These are phyloP conservation scores for Corapipo altera DNA, from an alignment of 2,113 vertebrate genomes.

Conservation along the genomic window DNA sequence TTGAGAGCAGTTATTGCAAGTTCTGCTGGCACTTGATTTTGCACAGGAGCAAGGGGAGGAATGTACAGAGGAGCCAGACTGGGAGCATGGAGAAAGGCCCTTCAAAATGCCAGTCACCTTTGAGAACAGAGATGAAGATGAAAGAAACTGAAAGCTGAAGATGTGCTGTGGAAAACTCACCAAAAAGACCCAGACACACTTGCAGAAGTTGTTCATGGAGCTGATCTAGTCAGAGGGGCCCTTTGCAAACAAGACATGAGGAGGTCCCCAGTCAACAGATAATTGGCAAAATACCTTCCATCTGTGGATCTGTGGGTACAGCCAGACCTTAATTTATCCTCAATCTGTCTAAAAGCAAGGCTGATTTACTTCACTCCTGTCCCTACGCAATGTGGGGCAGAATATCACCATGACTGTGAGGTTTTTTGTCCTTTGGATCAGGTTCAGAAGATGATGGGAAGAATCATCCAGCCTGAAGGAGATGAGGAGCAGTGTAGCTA, in stretches of 20 bases:
- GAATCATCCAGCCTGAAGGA: neutral
- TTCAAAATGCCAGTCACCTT: neutral
- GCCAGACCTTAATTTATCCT: neutral
- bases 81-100: rapidly evolving
- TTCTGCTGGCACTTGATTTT: neutral
- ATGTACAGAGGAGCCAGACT: neutral
- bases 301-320: neutral
- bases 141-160: neutral
- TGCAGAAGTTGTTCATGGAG: neutral
- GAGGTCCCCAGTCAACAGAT: rapidly evolving
- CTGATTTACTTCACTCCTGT: neutral
- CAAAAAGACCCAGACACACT: neutral
- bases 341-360: neutral
- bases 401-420: neutral
- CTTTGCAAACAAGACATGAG: neutral
- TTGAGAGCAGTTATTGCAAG: neutral
- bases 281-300: neutral
- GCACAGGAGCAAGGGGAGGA: neutral
- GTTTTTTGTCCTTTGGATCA: neutral
- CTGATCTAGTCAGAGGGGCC: too few species aligned
- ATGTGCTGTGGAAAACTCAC: neutral
- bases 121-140: neutral
- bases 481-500: neutral
- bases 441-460: neutral
- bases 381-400: neutral